Evolutionary conservation across 53 echinoderm and acorn worm species (phyloP), one percentile per base, ranked within the genome.

Genomic region (Astropecten irregularis): DNA sequence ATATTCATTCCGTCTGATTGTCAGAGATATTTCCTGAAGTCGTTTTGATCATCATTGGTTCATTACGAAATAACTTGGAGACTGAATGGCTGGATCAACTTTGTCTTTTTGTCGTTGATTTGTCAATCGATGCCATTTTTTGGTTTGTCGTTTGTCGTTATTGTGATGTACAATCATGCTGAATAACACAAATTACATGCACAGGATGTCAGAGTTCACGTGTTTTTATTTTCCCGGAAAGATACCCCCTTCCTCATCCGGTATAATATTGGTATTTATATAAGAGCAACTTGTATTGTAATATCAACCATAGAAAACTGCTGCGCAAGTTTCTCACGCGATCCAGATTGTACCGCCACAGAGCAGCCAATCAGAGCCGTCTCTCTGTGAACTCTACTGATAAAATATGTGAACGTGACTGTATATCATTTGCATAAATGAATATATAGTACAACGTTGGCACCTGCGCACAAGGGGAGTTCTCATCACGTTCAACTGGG

Each of bases 401-500:
- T 83, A 49, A 73, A 83, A 60, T 83, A 87, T 87, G 87, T 76
- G 84, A 87, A 87, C 91, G 91, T 87, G 87, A 91, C 87, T 87
- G 76, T 29, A 76, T 74, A 60, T 69, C 60, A 86, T 91, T 67
- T 91, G 74, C 76, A 82, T 91, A 48, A 47, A 84, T 91, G 91
- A 84, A 91, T 91, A 91, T 91, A 54, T 26, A 91, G 71, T 22
- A 40, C 62, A n/a, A 66, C 36, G 30, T 62, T 46, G 19, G 88
- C 84, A 91, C 91, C 70, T 91, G 91, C 91, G 91, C 84, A 91
- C 81, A 88, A 46, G 48, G 87, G 73, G 79, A 51, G 88, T 71
- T 88, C 88, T 84, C 84, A 88, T 91, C 91, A 91, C 91, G 91
- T 91, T 91, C 91, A 82, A 82, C 81, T 29, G 60, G 18, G 56